phyloP scores from a whole-genome alignment of 2,888 invertebrate species.

The Vanessa cardui region DNA sequence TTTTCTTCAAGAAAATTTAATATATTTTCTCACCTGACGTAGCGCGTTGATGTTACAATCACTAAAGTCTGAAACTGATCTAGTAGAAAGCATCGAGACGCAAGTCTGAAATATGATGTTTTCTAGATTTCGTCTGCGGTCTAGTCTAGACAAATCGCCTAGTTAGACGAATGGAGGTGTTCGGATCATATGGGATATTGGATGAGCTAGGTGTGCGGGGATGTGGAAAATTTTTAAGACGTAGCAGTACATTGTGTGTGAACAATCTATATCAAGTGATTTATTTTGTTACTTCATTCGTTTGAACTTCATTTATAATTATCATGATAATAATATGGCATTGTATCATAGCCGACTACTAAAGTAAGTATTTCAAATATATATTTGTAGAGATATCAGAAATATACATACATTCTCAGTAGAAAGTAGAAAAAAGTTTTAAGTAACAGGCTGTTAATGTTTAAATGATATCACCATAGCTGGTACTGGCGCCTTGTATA shows the following conservation, averaged over 20 bases:
- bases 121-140: conserved; percentile 44
- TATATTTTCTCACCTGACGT: conserved; percentile 11
- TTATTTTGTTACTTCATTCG: neutral
- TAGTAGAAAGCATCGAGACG: conserved; percentile 39
- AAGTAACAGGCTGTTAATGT: too few species aligned
- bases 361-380: too few species aligned
- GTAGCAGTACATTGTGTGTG: too few species aligned
- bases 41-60: conserved; percentile 9
- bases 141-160: conserved; percentile 51
- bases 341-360: too few species aligned
- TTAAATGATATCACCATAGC: too few species aligned
- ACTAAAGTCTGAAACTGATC: conserved; percentile 33
- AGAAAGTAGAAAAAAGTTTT: too few species aligned
- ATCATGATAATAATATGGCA: too few species aligned
- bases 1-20: neutral
- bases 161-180: conserved; percentile 46
- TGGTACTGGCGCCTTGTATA: too few species aligned
- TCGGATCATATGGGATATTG: conserved; percentile 37
- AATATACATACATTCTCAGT: too few species aligned
- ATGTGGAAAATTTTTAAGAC: neutral
- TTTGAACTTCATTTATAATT: neutral
- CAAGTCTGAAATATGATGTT: conserved; percentile 46
- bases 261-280: neutral
- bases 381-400: too few species aligned
- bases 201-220: conserved; percentile 15